Base-by-base conservation (phyloP, 2,888 invertebrate species). In the Drosophila hamatofila region DNA sequence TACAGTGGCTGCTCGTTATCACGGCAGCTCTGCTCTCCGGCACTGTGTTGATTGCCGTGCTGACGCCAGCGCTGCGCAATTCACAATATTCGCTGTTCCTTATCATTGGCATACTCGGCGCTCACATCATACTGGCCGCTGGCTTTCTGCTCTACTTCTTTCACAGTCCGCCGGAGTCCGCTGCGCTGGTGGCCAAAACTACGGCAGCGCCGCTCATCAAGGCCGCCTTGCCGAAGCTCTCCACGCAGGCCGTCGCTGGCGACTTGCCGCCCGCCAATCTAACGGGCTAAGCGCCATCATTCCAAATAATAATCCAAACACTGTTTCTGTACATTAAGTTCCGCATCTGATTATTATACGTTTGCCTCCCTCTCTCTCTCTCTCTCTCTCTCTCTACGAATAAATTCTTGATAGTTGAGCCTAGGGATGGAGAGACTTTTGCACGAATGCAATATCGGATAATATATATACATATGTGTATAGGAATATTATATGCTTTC, bases 141-240 rank as follows among this genome's bases (percentile, higher is more conserved):
- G 97, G 97, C 14, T 98, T 98, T 91, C 97, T 97, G 96, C 88
- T 96, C 68, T 96, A 95, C 88, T 97, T 97, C 92, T 97, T 97
- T 83, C 96, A 96, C 87, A 94, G 27, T 75, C 88, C 83, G 30
- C 2, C 74, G 6, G 80, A 78, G 2, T 3, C 14, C 7, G 23
- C 12, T 11, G 18, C 35, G 8, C 0, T 56, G 9, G 3, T 39
- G 6, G 0, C 30, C 2, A 65, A 56, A 12, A 1, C 6, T 2
- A 49, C 72, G n/a, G 1, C 55, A 6, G 46, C 75, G 8, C 35
- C 59, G 14, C n/a, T 23, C 7, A 0, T 21, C 0, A 37, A 66
- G 18, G 18, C 1, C n/a, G 39, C 33, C 18, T 7, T 60, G 41
- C 60, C 59, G 11, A 60, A 73, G 44, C 23, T 69, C 8, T 62